Base-by-base conservation (phyloP, 2,113 vertebrate genomes). In the Sitta europaea region DNA sequence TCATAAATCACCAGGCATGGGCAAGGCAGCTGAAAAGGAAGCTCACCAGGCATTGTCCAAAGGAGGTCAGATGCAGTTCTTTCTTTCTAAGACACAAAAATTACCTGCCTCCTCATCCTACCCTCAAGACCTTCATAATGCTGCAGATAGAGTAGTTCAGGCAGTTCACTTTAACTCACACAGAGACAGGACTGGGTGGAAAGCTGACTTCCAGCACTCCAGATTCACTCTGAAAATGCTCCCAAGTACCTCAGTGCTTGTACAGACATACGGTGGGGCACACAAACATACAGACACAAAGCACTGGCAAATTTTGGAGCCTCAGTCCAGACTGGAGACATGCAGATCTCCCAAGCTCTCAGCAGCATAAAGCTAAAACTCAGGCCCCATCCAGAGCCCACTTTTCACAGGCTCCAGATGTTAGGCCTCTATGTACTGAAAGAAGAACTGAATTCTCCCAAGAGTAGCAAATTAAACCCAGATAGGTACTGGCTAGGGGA, bases 241-340 rank as follows among this genome's bases (percentile, higher is more conserved):
- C 40, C 20, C 25, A 73, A 73, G 31, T 11, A 47, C 13, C 14
- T 57, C 65, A 42, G 21, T 27, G n/a, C 38, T 54, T 57, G 9
- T 5, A 29, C 0, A 29, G 6, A 21, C 7, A 10, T 2, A 21
- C 0, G 0, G 15, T 27, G 29, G 14, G 21, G 13, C 12, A 54
- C 13, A 62, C 11, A 67, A 17, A 36, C 5, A 25, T 0, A 23
- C 12, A 48, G 9, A 65, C 35, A 61, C 23, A 71, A 53, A 47
- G n/a, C 16, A 67, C 24, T 35, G 35, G 10, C n/a, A 50, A 77
- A 33, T 17, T 50, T 50, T 80, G 54, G 38, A 76, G 55, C 10
- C 11, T 36, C 29, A 35, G 10, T 23, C 9, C 54, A 73, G 43
- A 20, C 3, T 62, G 33, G 12, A 79, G 7, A 42, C 18, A 11